Base-by-base conservation (phyloP, 2,888 invertebrate species). In the Drosophila meridionalis region DNA sequence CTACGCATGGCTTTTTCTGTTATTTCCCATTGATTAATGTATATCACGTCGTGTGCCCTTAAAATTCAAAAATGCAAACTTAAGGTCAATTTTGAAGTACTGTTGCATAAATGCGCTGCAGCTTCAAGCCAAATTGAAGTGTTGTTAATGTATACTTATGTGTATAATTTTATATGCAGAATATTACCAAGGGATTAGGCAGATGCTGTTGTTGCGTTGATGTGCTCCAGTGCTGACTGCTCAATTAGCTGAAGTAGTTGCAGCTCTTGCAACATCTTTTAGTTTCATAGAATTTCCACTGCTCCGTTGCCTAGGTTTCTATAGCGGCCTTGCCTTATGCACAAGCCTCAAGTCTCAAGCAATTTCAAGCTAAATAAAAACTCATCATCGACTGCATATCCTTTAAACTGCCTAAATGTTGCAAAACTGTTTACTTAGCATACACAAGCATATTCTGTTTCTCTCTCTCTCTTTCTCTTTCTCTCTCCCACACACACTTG, bases 151-250 rank as follows among this genome's bases (percentile, higher is more conserved):
- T 20, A 20, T 20, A 20, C 20, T 20, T 20, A 20, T 20, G 20
- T 20, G 20, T 20, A 20, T 20, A 20, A 20, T 20, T 20, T 20
- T 20, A 20, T 20, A 20, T 20, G 20, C 20, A 20, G 20, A 20
- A 20, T 20, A 20, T 20, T 20, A 20, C 20, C 20, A 20, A 20
- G 40, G n/a, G 7, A 40, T 7, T n/a, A 14, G 6, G 14, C 0
- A 36, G 81, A 36, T 85, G 79, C 69, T n/a, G 32, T 8, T 50
- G 84, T 57, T 55, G 73, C 48, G 84, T 80, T 47, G 86, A 83
- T 45, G 82, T 87, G 0, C 73, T 7, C 7, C 40, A 47, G 28
- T 2, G 7, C 0, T 8, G 12, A 0, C 32, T 78, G 0, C 36
- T 30, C 66, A 66, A 12, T 71, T 72, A 3, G 78, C 76, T 5